Evolutionary conservation across 2,888 invertebrate species (phyloP).

Genomic region (Conistra vaccinii): DNA sequence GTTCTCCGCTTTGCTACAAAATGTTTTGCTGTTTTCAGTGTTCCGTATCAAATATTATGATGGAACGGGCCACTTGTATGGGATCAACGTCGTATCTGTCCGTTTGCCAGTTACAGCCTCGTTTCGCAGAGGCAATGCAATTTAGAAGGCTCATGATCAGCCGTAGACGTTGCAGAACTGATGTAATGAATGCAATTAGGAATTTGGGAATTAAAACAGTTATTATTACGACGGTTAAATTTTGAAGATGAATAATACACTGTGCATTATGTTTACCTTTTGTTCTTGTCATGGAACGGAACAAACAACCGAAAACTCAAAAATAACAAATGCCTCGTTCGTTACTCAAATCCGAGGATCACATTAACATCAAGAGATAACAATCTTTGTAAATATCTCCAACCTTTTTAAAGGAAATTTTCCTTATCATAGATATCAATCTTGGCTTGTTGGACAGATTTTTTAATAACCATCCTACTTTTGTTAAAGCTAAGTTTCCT

Average conservation of each 20-base stretch:
- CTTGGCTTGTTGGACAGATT: constrained; percentile 64
- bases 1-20: constrained; percentile 41
- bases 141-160: constrained; percentile 19
- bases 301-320: neutral
- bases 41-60: constrained; percentile 32
- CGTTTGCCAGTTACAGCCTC: neutral
- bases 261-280: neutral
- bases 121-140: constrained; percentile 6
- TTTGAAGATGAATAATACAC: neutral
- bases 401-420: constrained; percentile 29
- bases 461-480: constrained; percentile 52
- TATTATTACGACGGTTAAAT: neutral
- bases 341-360: constrained; percentile 1
- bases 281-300: neutral
- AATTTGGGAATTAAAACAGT: neutral
- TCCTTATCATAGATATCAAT: constrained; percentile 61
- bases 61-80: constrained; percentile 18
- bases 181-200: neutral
- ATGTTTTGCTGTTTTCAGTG: constrained; percentile 33
- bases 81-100: constrained; percentile 15
- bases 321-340: neutral
- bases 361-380: constrained; percentile 28
- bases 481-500: constrained; percentile 52
- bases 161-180: neutral
- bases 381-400: constrained; percentile 18